Evolutionary conservation across 2,888 invertebrate genomes (phyloP), one percentile per base, ranked within the genome.

Genomic region (Andrena flavipes): DNA sequence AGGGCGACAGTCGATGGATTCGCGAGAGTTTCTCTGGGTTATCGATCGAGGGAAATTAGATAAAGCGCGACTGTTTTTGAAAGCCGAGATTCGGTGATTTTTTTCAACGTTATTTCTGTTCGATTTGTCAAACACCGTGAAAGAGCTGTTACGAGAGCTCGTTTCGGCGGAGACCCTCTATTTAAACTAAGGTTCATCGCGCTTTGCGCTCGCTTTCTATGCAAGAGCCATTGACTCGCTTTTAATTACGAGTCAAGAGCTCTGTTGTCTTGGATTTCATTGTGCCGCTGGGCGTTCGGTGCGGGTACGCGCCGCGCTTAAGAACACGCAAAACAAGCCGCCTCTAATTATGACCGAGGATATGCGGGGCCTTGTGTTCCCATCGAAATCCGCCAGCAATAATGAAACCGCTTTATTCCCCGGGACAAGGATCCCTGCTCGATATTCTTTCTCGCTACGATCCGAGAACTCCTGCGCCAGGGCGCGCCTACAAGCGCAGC

Each of bases 311-410:
- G 78, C 51, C 26, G 30, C 48, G 29, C 30, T 60, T 65, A 68
- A 64, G 74, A 65, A 51, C 68, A 56, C 42, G 65, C 64, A 59
- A 51, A 64, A 64, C 56, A 33, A 51, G 69, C 69, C 13, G 70
- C 54, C 65, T 62, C 73, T 80, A 85, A 83, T 77, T 73, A 83
- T 26, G 51, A 72, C 7, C 79, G 42, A 80, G 81, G 72, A 84
- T 76, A 91, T 91, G 89, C 91, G 91, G 90, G 91, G 87, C 90
- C 90, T 88, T 87, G 84, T 91, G 90, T 85, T 87, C 76, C 35
- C 67, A 65, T 80, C 69, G 76, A 74, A 75, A 78, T 80, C 75
- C 76, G 56, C 64, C 68, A 20, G 75, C 16, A 85, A 78, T 84
- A 82, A 81, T 68, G 79, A 80, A 82, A 82, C 74, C 78, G 69